Percentiles rank a stretch among this genome's conserved stretches.
phyloP scores from a whole-genome alignment of 1,140 invertebrate genomes.

The Drosophila lowei region DNA sequence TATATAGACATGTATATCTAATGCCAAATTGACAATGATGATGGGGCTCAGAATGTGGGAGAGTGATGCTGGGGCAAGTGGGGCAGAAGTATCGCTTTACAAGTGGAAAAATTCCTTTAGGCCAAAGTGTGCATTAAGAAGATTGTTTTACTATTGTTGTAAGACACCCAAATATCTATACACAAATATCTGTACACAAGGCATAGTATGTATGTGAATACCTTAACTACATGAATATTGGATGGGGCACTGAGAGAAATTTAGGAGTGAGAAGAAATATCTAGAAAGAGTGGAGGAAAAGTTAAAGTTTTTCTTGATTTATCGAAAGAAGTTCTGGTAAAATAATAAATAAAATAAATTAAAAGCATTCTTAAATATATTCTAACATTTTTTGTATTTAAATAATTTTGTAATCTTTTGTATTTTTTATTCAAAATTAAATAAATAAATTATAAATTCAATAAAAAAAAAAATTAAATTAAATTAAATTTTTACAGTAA shows the following conservation, averaged over 20 bases:
- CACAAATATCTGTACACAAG: conserved; percentile 40
- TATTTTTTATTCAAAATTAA: too few species aligned
- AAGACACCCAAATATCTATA: conserved; percentile 51
- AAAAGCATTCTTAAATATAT: too few species aligned
- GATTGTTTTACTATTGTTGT: conserved; percentile 82
- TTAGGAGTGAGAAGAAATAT: background rate
- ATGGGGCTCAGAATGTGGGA: conserved; percentile 16
- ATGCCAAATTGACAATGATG: conserved; percentile 56
- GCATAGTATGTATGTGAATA: conserved; percentile 31
- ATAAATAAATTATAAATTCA: too few species aligned
- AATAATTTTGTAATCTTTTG: too few species aligned
- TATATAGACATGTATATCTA: conserved; percentile 36
- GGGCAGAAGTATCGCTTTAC: conserved; percentile 70
- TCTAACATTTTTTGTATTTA: too few species aligned
- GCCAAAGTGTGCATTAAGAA: conserved; percentile 82
- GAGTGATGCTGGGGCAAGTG: conserved; percentile 10
- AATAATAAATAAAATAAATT: too few species aligned
- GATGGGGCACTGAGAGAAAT: conserved; percentile 40
- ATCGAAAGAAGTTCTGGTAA: too few species aligned
- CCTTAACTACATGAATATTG: conserved; percentile 71
- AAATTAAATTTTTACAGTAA: too few species aligned
- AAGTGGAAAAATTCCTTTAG: conserved; percentile 80
- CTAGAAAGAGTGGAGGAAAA: background rate
- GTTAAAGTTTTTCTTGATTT: too few species aligned
- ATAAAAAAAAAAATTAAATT: too few species aligned